Evolutionary conservation across 2,113 vertebrate genomes (phyloP), one percentile per base, ranked within the genome.

Genomic region (Carassius auratus): DNA sequence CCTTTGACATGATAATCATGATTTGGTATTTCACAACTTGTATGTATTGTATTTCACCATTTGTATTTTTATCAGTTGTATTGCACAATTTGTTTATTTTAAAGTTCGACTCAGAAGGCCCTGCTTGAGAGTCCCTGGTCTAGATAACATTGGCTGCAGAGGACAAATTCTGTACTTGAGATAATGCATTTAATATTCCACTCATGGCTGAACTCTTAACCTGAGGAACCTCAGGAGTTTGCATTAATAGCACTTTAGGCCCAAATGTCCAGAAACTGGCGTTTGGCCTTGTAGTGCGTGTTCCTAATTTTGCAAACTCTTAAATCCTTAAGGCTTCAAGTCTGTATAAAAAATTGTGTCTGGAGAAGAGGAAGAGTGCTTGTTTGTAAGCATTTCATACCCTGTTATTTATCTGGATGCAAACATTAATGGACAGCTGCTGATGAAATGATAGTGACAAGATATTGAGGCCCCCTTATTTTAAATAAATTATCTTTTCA

Each of bases 191-290:
- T 91, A 87, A 91, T 89, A 93, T 92, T 93, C 90, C 88, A 84
- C 87, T 90, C 90, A 89, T 89, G 89, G 84, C 55, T 57, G 75
- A 91, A 87, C 84, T 86, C 90, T 91, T 81, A 86, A 86, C 87
- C 84, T 86, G 50, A 74, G 42, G 57, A 42, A 55, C 21, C 12
- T 86, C 78, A 74, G 86, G 89, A 89, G 89, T 92, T 93, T 92
- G 88, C 90, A 93, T 93, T 89, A 91, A 89, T 86, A 90, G 74
- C 82, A 75, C 91, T 91, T 92, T 90, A 91, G 89, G 88, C 71
- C 76, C 89, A 90, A 76, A 85, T 68, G 88, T 76, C 76, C 69
- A 79, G 33, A 88, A 87, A 61, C 88, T 90, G 88, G 38, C 42
- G 55, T 85, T 85, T 86, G 86, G 86, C 81, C 64, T 89, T 90